phyloP scores from a whole-genome alignment of 2,888 invertebrate species.

The Troides helena region DNA sequence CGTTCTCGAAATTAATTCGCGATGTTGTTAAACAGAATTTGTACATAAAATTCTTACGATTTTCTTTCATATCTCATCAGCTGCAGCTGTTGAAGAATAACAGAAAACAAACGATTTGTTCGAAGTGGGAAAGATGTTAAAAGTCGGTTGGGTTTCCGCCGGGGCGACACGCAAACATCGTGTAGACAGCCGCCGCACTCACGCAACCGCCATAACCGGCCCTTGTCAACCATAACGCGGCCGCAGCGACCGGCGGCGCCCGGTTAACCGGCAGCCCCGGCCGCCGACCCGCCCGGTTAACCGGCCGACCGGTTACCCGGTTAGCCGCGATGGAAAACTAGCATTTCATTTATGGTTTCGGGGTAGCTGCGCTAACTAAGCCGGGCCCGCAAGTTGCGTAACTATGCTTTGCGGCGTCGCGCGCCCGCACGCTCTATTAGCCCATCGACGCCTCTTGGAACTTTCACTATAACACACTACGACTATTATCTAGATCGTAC shows the following conservation, averaged over 20 bases:
- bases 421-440: slow-evolving; percentile 52
- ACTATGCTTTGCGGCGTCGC: slow-evolving; percentile 66
- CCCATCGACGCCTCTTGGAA: slow-evolving; percentile 23
- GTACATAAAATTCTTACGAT: background rate
- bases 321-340: slow-evolving; percentile 73
- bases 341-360: slow-evolving; percentile 78
- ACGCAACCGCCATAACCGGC: slow-evolving; percentile 64
- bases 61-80: background rate
- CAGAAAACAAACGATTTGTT: slow-evolving; percentile 6
- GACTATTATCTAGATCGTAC: slow-evolving; percentile 24
- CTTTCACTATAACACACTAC: slow-evolving; percentile 36
- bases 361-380: slow-evolving; percentile 68
- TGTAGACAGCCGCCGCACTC: slow-evolving; percentile 51
- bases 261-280: slow-evolving; percentile 47
- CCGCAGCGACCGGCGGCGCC: slow-evolving; percentile 58
- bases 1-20: background rate
- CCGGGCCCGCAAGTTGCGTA: slow-evolving; percentile 68
- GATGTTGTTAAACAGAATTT: background rate
- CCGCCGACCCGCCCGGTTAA: slow-evolving; percentile 47
- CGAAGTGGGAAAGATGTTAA: slow-evolving; percentile 30
- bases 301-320: slow-evolving; percentile 46
- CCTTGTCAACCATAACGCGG: slow-evolving; percentile 78
- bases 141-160: slow-evolving; percentile 34
- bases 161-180: slow-evolving; percentile 51
- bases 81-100: background rate